Conservation (phyloP, 2,113 vertebrate genomes). For the Cettia cetti region DNA sequence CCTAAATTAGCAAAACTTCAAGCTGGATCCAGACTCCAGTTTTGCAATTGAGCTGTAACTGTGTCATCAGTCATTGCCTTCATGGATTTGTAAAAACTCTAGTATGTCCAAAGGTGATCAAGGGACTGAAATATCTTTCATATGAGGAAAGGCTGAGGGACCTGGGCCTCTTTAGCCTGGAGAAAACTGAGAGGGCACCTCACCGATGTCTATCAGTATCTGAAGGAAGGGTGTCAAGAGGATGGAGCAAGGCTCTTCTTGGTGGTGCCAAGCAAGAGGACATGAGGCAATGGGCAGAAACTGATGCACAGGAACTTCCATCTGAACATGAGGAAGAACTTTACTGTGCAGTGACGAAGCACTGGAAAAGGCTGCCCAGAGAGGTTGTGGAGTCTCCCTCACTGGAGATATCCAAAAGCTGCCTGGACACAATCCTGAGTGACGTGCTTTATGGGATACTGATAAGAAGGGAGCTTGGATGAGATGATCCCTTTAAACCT, state of each 20-base stretch:
- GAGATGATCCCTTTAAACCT: neutral
- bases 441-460: accelerated
- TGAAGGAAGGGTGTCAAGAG: neutral
- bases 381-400: neutral
- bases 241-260: neutral
- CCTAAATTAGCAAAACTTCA: neutral
- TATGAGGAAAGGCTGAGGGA: neutral
- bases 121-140: neutral
- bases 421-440: neutral
- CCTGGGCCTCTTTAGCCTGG: neutral
- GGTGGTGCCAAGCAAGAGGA: neutral
- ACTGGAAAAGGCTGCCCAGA: neutral
- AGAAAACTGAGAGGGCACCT: neutral
- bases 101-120: neutral
- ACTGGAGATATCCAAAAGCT: neutral
- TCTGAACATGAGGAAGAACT: neutral
- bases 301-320: neutral
- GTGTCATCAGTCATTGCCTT: neutral
- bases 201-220: neutral
- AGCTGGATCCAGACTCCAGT: neutral
- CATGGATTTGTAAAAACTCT: neutral
- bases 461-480: neutral
- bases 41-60: neutral
- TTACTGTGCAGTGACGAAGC: neutral
- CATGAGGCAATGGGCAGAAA: neutral